phyloP scores from a whole-genome alignment of 1,140 invertebrate genomes.

The Anthonomus grandis region DNA sequence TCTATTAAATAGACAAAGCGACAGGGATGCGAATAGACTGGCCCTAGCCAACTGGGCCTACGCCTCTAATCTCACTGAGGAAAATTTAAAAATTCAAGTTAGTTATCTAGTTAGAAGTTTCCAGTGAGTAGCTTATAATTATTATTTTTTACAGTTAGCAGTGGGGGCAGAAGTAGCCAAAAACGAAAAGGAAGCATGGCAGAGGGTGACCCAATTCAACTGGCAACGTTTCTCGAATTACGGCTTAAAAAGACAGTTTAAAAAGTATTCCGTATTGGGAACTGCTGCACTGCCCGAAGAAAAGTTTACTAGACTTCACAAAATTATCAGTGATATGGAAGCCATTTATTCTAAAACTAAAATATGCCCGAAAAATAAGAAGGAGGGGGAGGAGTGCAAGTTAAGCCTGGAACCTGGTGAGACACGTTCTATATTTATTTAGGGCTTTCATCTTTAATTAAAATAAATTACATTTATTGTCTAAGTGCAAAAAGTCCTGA shows the following conservation, averaged over 20 bases:
- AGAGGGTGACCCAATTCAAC: constrained; percentile 30
- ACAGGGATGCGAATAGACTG: constrained; percentile 55
- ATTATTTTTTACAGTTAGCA: constrained; percentile 23
- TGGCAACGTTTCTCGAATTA: constrained; percentile 33
- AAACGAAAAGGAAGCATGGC: constrained; percentile 33
- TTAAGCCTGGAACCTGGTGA: constrained; percentile 72
- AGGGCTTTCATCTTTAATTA: too few relatives aligned
- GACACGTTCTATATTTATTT: too few relatives aligned
- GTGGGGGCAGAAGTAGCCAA: constrained; percentile 33
- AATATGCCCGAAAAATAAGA: constrained; percentile 67
- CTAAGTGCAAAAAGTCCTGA: too few relatives aligned
- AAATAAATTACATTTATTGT: too few relatives aligned
- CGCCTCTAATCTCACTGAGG: constrained; percentile 69
- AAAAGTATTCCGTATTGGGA: constrained; percentile 34
- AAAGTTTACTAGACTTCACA: constrained; percentile 59
- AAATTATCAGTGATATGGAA: constrained; percentile 69
- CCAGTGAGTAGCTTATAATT: background rate
- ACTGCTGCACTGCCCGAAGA: constrained; percentile 66
- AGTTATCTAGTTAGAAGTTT: background rate
- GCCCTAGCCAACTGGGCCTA: constrained; percentile 65
- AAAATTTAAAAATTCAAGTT: constrained; percentile 60
- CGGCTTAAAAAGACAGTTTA: constrained; percentile 33
- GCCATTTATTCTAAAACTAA: constrained; percentile 76
- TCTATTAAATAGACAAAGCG: constrained; percentile 57
- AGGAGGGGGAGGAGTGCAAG: constrained; percentile 60